phyloP scores from a whole-genome alignment of 2,113 vertebrate genomes.

The Hemichromis elongatus region DNA sequence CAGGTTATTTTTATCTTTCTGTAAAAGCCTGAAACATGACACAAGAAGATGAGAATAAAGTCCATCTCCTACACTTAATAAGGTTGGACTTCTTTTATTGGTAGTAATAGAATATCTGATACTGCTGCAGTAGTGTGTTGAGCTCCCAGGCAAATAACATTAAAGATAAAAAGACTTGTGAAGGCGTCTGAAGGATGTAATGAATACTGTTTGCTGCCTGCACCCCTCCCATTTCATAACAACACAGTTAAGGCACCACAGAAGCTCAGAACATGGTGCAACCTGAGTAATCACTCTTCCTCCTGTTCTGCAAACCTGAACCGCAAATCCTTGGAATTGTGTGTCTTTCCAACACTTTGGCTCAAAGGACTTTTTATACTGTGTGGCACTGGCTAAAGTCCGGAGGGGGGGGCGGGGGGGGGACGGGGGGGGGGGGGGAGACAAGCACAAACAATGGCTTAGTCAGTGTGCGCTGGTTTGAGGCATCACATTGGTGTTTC shows the following conservation, averaged over 20 bases:
- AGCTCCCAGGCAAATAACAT: slow-evolving; percentile 28
- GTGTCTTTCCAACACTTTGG: slow-evolving; percentile 21
- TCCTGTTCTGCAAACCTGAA: slow-evolving; percentile 15
- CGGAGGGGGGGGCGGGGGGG: slow-evolving; percentile 13
- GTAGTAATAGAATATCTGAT: slow-evolving; percentile 24
- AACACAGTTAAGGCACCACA: background rate
- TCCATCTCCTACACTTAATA: slow-evolving; percentile 30
- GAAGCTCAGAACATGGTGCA: background rate
- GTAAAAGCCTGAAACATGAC: slow-evolving; percentile 81
- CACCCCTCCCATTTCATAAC: background rate
- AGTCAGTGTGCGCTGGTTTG: slow-evolving; percentile 44
- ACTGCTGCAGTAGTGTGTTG: slow-evolving; percentile 8
- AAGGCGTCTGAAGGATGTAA: background rate
- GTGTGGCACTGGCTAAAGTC: slow-evolving; percentile 28
- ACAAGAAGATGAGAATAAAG: slow-evolving; percentile 23
- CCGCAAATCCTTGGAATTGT: slow-evolving; percentile 15
- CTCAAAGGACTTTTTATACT: slow-evolving; percentile 54
- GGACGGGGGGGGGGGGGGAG: background rate
- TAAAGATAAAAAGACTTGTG: slow-evolving; percentile 20
- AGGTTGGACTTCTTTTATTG: slow-evolving; percentile 26
- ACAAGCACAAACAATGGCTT: slow-evolving; percentile 51
- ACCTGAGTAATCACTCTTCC: background rate
- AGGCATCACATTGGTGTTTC: slow-evolving; percentile 45
- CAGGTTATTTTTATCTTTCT: slow-evolving; percentile 86
- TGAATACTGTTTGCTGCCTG: background rate